These are phyloP conservation scores for Volucella bombylans DNA, from an alignment of 2,888 invertebrate genomes.

Conservation along the genomic window DNA sequence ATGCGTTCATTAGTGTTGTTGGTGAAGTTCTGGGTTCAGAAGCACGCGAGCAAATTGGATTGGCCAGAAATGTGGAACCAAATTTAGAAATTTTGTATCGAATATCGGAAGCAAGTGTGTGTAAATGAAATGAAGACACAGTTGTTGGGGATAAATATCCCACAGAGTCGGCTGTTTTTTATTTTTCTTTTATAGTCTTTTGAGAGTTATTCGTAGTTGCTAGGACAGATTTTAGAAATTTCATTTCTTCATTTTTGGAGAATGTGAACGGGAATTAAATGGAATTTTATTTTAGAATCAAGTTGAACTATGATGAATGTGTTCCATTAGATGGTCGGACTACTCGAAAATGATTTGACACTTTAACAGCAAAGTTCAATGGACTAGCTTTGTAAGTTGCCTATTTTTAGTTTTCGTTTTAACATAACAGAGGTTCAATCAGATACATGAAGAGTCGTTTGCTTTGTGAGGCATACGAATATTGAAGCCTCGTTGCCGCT, in stretches of 20 bases:
- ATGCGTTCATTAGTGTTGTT: constrained; percentile 22
- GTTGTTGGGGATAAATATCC: constrained; percentile 50
- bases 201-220: constrained; percentile 12
- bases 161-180: constrained; percentile 24
- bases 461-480: too few relatives aligned
- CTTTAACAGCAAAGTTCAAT: too few relatives aligned
- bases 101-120: constrained; percentile 64
- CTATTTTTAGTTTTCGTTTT: too few relatives aligned
- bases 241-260: constrained; percentile 10
- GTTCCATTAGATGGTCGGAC: not conserved
- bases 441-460: too few relatives aligned
- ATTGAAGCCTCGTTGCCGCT: too few relatives aligned
- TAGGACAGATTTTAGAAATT: constrained; percentile 21
- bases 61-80: constrained; percentile 54
- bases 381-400: too few relatives aligned
- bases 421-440: too few relatives aligned
- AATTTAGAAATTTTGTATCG: constrained; percentile 71
- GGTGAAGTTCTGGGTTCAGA: constrained; percentile 18
- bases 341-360: too few relatives aligned
- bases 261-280: constrained; percentile 22
- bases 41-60: constrained; percentile 20
- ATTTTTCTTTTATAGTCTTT: not conserved
- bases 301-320: constrained; percentile 24
- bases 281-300: constrained; percentile 30
- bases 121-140: constrained; percentile 51